These are phyloP conservation scores for Frieseomelitta varia DNA, from an alignment of 1,140 invertebrate genomes.

Conservation along the genomic window DNA sequence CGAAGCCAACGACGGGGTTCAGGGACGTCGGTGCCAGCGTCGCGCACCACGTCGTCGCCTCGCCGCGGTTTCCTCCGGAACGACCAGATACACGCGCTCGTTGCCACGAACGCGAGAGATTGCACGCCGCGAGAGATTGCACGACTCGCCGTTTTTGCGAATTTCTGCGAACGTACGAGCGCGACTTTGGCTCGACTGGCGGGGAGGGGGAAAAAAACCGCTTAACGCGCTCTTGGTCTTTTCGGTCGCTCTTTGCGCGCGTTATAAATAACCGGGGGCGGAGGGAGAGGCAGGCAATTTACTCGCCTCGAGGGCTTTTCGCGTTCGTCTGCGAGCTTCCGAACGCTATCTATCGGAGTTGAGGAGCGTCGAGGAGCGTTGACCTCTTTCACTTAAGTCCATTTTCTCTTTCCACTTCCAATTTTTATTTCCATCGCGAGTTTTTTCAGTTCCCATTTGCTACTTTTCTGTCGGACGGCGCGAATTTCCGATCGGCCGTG, in stretches of 20 bases:
- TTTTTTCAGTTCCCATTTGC: rapidly evolving
- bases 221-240: slow-evolving; percentile 42
- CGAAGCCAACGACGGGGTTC: slow-evolving; percentile 9
- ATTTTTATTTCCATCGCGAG: background rate
- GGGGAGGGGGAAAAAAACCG: slow-evolving; percentile 33
- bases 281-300: slow-evolving; percentile 44
- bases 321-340: background rate
- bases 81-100: slow-evolving; percentile 2
- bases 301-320: slow-evolving; percentile 3
- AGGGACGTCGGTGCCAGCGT: slow-evolving; percentile 13
- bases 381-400: background rate
- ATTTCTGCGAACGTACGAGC: slow-evolving; percentile 8
- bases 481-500: background rate
- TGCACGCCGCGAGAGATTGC: slow-evolving; percentile 50
- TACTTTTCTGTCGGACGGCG: background rate
- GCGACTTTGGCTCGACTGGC: slow-evolving; percentile 44
- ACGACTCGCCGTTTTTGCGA: slow-evolving; percentile 57
- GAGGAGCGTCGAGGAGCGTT: background rate
- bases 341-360: slow-evolving; percentile 7
- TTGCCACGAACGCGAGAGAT: slow-evolving; percentile 52
- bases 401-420: too few relatives aligned
- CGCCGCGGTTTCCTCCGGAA: background rate
- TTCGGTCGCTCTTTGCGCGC: slow-evolving; percentile 57
- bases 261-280: slow-evolving; percentile 57
- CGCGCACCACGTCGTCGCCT: slow-evolving; percentile 12